Conservation (phyloP, 2,888 invertebrate genomes). For the Piscicola geometra region DNA sequence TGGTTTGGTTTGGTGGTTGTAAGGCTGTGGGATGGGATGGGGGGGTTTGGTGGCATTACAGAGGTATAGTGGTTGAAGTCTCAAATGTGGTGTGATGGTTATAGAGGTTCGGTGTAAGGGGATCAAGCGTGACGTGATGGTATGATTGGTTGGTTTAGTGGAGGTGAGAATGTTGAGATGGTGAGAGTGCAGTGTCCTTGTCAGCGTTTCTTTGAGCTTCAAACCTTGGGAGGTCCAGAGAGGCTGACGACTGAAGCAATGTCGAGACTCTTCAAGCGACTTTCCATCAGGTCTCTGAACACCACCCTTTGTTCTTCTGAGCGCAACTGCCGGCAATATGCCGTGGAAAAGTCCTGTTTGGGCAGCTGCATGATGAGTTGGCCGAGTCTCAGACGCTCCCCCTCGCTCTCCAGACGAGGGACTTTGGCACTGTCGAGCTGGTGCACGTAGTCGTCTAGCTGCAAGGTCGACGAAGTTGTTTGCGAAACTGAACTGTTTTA, state of each 20-base stretch:
- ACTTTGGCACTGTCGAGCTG: constrained; percentile 78
- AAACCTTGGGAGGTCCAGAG: not conserved
- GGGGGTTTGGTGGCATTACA: not conserved
- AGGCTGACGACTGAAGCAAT: constrained; percentile 32
- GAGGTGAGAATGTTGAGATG: constrained; percentile 8
- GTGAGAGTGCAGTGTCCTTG: not conserved
- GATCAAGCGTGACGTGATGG: too few relatives aligned
- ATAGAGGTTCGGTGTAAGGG: too few relatives aligned
- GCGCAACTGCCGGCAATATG: constrained; percentile 79
- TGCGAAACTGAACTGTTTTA: too few relatives aligned
- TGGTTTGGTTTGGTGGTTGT: too few relatives aligned
- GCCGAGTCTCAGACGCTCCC: constrained; percentile 73
- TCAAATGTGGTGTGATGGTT: too few relatives aligned
- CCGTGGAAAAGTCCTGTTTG: constrained; percentile 71
- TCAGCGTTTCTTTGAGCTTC: too few relatives aligned
- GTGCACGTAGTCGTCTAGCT: constrained; percentile 89
- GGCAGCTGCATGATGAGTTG: constrained; percentile 84
- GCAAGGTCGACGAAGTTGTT: too few relatives aligned
- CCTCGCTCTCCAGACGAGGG: constrained; percentile 70
- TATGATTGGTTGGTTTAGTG: too few relatives aligned
- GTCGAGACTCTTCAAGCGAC: constrained; percentile 89
- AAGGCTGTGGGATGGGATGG: too few relatives aligned
- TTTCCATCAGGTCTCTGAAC: constrained; percentile 88
- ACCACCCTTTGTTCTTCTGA: constrained; percentile 54
- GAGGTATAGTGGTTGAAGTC: not conserved